Base-by-base conservation (phyloP, 1,140 invertebrate species). In the Conopomorpha cramerella region DNA sequence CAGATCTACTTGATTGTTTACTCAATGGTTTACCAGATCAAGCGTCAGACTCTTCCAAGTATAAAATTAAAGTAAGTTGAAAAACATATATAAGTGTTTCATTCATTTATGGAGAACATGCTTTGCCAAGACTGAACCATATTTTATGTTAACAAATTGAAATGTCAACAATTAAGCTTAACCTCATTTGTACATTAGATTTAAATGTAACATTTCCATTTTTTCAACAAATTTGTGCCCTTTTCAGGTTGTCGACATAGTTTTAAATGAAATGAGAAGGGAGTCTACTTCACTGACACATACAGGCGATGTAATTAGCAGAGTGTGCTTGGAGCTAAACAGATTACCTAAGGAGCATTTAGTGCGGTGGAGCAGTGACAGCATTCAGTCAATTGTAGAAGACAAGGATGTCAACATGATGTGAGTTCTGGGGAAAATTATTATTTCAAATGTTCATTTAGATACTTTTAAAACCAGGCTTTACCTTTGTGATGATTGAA, bases 341-440 rank as follows among this genome's bases (percentile, higher is more conserved):
- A 48, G 46, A 36, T 34, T 56, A 18, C 47, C 53, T 4, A 23
- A 48, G 1, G 46, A 54, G 19, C 53, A 71, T 18, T 29, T 74
- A n/a, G 39, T 70, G 0, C 39, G 43, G 10, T 71, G 64, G 66
- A 52, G 54, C 34, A 59, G 59, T 53, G 61, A 66, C 4, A 60
- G 57, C 42, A 39, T 74, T 0, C 57, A 71, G 36, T 62, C 61
- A 12, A 67, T 74, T 18, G 45, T 70, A 10, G 49, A 67, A 19
- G 53, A 71, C 26, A 58, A 28, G 44, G 68, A 73, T 56, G 50
- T 65, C 15, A 73, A 73, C 47, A 68, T 67, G 60, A 63, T 71
- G 68, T 71, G 38, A 59, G 46, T 30, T 30, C 25, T 33, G 19
- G 19, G n/a, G n/a, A n/a, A n/a, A n/a, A n/a, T n/a, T n/a, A n/a